Evolutionary conservation across 2,797 vertebrate genomes (phyloP).

Genomic region (Poecilia velifera): DNA sequence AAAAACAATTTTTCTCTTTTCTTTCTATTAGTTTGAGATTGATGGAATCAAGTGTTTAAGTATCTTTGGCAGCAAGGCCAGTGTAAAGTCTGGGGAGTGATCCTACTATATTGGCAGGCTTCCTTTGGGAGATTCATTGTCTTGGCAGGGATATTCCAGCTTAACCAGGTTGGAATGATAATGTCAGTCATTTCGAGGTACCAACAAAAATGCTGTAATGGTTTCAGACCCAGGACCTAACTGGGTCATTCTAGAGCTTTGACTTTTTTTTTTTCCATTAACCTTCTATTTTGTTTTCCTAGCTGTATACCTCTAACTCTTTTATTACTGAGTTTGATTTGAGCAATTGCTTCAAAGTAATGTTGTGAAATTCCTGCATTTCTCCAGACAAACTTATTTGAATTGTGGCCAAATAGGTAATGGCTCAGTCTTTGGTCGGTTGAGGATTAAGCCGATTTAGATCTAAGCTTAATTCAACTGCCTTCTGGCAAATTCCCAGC

Average conservation of each 20-base stretch:
- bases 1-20: background rate
- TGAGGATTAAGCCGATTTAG: background rate
- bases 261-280: background rate
- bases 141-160: conserved; percentile 1
- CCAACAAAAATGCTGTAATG: background rate
- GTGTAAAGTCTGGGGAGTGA: background rate
- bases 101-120: background rate
- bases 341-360: background rate
- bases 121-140: conserved; percentile 5
- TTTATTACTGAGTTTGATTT: background rate
- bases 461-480: background rate
- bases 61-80: background rate
- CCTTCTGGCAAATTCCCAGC: background rate
- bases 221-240: background rate
- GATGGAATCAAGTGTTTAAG: background rate
- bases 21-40: background rate
- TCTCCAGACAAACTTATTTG: background rate
- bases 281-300: background rate
- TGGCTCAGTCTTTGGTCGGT: background rate
- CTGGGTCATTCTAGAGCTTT: background rate
- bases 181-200: background rate
- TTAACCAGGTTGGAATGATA: background rate
- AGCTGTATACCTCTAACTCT: background rate
- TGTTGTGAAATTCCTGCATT: background rate
- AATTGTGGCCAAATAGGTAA: background rate